Evolutionary conservation across 2,888 invertebrate genomes (phyloP).

Genomic region (Terebella lapidaria): DNA sequence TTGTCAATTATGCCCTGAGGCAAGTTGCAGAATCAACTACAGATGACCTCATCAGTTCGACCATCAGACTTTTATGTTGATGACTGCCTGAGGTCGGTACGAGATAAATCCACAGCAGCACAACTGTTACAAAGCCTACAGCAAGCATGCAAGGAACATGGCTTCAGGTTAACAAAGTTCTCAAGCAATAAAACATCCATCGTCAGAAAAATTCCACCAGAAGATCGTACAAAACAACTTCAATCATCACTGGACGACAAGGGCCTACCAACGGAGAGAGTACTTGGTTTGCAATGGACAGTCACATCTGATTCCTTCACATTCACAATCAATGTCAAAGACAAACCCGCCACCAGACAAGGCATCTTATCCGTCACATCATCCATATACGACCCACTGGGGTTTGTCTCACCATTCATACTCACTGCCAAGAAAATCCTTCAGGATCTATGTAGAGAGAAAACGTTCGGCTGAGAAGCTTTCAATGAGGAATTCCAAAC

Average conservation of each 20-base stretch:
- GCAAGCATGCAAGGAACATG: neutral
- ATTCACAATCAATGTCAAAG: neutral
- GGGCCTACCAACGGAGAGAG: neutral
- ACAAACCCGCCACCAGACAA: neutral
- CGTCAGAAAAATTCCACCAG: too few species aligned
- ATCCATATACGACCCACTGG: slow-evolving; percentile 2
- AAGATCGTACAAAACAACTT: too few species aligned
- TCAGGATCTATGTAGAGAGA: neutral
- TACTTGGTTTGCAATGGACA: neutral
- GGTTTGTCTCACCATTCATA: neutral
- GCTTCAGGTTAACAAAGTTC: neutral
- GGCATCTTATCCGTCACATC: neutral
- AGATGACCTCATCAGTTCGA: too few species aligned
- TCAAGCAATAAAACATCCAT: neutral
- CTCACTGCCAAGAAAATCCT: neutral
- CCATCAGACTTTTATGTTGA: slow-evolving; percentile 2
- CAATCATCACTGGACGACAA: neutral
- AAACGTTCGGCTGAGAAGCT: too few species aligned
- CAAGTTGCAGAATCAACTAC: neutral
- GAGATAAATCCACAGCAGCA: neutral
- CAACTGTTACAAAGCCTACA: neutral
- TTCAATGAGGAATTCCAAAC: too few species aligned
- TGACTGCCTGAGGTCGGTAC: neutral
- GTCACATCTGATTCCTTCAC: neutral
- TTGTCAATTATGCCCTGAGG: neutral